phyloP scores from a whole-genome alignment of 2,797 vertebrate species.

The Chaetophractus vellerosus region DNA sequence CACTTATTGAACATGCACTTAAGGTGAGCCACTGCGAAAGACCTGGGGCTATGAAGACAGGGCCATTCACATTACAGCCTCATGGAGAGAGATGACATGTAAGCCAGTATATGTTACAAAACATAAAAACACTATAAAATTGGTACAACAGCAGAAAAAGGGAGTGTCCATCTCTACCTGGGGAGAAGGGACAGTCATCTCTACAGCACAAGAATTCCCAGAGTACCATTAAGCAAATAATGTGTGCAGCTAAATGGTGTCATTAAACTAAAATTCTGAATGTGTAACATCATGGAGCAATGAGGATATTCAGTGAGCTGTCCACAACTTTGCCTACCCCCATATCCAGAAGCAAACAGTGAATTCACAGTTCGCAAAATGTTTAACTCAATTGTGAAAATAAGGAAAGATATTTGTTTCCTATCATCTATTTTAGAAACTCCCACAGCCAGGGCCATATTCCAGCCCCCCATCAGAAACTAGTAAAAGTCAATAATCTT shows the following conservation, averaged over 20 bases:
- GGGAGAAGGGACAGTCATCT: background rate
- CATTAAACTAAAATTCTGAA: slow-evolving; percentile 44
- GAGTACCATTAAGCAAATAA: background rate
- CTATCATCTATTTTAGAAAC: background rate
- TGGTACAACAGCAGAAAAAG: background rate
- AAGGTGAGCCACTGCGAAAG: background rate
- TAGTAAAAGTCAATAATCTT: background rate
- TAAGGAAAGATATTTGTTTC: background rate
- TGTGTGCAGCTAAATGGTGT: background rate
- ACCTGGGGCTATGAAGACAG: background rate
- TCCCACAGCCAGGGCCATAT: background rate
- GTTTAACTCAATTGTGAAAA: background rate
- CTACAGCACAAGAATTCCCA: background rate
- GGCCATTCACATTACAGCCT: background rate
- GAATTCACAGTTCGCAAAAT: background rate
- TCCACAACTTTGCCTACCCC: background rate
- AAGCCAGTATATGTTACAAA: background rate
- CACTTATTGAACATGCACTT: slow-evolving; percentile 43
- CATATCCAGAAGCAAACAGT: background rate
- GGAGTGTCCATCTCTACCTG: background rate
- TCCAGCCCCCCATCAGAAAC: background rate
- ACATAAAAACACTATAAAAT: background rate
- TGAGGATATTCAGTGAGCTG: background rate
- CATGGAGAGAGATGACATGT: background rate
- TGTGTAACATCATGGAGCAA: background rate